These are phyloP conservation scores for Malurus splendens DNA, from an alignment of 2,797 vertebrate genomes.

Conservation along the genomic window DNA sequence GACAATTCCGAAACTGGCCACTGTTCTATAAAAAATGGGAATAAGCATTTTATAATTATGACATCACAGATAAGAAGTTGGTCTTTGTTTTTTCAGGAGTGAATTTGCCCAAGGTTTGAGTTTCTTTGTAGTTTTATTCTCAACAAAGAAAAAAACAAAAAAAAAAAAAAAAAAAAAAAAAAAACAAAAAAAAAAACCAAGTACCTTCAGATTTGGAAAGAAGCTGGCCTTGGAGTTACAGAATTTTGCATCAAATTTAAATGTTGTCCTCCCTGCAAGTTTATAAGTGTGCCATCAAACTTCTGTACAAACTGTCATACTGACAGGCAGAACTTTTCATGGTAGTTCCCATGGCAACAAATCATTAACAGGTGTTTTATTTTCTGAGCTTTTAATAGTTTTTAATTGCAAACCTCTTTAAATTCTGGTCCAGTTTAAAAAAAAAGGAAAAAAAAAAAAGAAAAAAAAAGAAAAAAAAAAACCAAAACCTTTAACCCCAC, in stretches of 20 bases:
- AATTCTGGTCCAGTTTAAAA: background rate
- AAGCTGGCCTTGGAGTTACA: background rate
- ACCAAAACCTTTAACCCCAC: fast-evolving
- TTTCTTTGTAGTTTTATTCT: background rate
- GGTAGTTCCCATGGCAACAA: background rate
- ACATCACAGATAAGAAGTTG: background rate
- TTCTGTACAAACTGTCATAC: background rate
- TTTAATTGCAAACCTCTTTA: background rate
- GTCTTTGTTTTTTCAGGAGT: background rate
- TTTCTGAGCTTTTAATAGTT: background rate
- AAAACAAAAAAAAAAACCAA: background rate
- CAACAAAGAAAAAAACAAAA: background rate
- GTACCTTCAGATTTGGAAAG: background rate
- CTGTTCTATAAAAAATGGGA: background rate
- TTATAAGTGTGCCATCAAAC: background rate
- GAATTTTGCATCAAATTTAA: background rate
- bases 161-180: no score
- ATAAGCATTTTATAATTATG: background rate
- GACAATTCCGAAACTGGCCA: background rate
- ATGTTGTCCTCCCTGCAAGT: background rate
- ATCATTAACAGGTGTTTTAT: background rate
- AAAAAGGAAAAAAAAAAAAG: background rate
- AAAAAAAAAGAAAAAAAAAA: background rate
- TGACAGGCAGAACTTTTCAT: background rate
- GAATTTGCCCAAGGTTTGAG: background rate